Evolutionary conservation across 2,797 vertebrate genomes (phyloP).

Genomic region (Enteromius viviparus): DNA sequence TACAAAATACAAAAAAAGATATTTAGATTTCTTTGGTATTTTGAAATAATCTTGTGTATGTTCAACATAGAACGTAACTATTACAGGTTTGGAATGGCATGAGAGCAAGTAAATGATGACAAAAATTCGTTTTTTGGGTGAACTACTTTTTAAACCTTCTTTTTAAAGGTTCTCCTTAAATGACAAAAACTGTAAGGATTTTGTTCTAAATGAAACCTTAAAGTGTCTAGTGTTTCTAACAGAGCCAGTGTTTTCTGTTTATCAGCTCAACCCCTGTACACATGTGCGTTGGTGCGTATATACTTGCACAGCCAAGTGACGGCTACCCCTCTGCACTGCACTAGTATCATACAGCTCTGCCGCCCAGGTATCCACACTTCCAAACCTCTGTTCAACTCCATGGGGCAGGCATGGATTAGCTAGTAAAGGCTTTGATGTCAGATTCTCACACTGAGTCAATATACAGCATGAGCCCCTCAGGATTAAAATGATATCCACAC

Average conservation of each 20-base stretch:
- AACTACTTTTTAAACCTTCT: no score
- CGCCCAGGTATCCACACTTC: conserved; percentile 66
- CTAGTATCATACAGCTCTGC: conserved; percentile 50
- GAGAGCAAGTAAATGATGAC: no score
- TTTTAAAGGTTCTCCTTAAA: not conserved
- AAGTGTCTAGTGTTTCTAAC: not conserved
- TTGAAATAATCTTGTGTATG: no score
- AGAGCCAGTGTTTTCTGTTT: conserved; percentile 20
- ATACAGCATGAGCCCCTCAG: conserved; percentile 60
- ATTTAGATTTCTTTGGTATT: no score
- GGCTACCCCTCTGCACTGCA: not conserved
- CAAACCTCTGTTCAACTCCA: conserved; percentile 66
- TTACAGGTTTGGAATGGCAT: no score
- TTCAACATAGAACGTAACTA: no score
- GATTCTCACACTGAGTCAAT: conserved; percentile 65
- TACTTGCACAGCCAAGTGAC: conserved; percentile 48
- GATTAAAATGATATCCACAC: conserved; percentile 66
- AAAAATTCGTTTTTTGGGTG: no score
- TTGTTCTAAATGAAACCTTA: not conserved
- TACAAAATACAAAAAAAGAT: no score
- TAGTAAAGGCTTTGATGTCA: conserved; percentile 72
- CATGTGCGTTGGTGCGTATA: conserved; percentile 16
- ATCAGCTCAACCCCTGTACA: conserved; percentile 35
- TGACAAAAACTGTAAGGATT: not conserved
- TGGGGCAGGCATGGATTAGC: conserved; percentile 67